These are phyloP conservation scores for Agrotis puta DNA, from an alignment of 2,888 invertebrate species.

Conservation along the genomic window DNA sequence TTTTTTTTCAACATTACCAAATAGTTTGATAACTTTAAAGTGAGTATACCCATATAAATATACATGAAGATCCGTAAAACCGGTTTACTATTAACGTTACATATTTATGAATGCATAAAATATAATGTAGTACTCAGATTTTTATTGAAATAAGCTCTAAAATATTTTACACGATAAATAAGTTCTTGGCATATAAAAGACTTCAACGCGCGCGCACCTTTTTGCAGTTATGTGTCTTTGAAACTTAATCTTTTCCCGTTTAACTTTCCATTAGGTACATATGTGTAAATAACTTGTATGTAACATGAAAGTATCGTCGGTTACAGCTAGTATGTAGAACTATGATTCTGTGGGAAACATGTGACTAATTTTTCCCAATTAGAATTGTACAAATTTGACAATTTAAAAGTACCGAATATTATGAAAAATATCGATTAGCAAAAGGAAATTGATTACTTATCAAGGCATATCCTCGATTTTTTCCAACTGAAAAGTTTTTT, in stretches of 20 bases:
- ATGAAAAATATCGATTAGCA: too few species aligned
- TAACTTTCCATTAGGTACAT: neutral
- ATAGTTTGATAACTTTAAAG: neutral
- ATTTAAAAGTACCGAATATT: too few species aligned
- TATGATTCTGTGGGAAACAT: neutral
- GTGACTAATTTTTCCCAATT: neutral
- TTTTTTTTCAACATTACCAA: conserved; percentile 9
- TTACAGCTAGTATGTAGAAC: neutral
- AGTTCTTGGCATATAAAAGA: conserved; percentile 62
- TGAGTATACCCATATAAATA: conserved; percentile 11
- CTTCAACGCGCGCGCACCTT: conserved; percentile 64
- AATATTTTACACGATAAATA: neutral
- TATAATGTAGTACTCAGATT: conserved; percentile 5
- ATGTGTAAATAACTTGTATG: neutral
- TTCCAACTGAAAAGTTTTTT: too few species aligned
- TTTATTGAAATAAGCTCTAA: conserved; percentile 3
- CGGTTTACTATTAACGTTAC: conserved; percentile 10
- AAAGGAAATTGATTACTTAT: too few species aligned
- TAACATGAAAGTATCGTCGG: conserved; percentile 1
- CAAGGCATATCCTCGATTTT: too few species aligned
- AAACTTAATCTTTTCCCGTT: neutral
- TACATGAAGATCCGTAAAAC: conserved; percentile 1
- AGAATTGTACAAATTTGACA: too few species aligned
- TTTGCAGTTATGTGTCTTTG: neutral
- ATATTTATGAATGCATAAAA: neutral